A percentile compares a stretch with the other conserved stretches of the same genome.
Evolutionary conservation across 2,113 vertebrate species (phyloP).

Genomic region (Gallinago jamesoni): DNA sequence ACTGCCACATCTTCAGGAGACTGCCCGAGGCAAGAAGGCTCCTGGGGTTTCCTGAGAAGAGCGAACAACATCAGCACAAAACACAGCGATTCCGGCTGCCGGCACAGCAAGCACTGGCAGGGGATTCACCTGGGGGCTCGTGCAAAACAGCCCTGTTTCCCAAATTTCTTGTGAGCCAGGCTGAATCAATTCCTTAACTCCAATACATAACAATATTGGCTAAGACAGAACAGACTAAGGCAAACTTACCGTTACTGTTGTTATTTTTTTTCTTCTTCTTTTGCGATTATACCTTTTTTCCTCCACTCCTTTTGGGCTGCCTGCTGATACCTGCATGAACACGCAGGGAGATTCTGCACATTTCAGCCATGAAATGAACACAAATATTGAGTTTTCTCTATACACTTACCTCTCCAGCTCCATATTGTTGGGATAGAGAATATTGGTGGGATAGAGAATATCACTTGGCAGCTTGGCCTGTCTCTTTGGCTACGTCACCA

Average conservation of each 20-base stretch:
- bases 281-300: accelerated
- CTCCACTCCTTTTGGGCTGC: not conserved
- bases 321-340: not conserved
- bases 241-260: not conserved
- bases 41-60: not conserved
- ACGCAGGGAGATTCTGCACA: accelerated
- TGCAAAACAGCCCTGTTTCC: not conserved
- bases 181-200: not conserved
- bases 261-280: not conserved
- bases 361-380: not conserved
- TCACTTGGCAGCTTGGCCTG: not conserved
- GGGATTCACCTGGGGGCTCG: not conserved
- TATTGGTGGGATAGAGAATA: not conserved
- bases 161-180: not conserved
- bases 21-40: not conserved
- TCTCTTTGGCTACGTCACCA: not conserved
- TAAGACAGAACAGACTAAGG: not conserved
- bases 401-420: not conserved
- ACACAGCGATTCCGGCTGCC: accelerated
- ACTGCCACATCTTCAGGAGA: not conserved
- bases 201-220: not conserved
- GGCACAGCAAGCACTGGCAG: accelerated
- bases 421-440: not conserved
- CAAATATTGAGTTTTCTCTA: not conserved
- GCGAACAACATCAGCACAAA: not conserved